A percentile compares a stretch with the other conserved stretches of the same genome.
Evolutionary conservation across 2,888 invertebrate genomes (phyloP).

Genomic region (Diplazon laetatorius): DNA sequence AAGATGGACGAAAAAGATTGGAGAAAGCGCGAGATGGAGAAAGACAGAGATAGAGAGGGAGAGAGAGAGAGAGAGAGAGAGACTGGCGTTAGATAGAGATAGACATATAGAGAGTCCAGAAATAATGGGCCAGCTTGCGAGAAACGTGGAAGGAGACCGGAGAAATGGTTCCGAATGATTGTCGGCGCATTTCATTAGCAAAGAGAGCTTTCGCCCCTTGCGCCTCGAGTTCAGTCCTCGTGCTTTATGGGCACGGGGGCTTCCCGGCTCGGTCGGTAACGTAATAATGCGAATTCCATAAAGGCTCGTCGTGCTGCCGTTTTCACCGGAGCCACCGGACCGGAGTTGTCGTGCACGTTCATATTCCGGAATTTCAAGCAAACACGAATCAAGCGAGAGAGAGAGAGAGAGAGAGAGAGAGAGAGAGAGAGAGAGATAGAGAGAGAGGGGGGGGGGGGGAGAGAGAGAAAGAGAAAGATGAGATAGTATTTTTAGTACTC

Average conservation of each 20-base stretch:
- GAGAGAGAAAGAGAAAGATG: too few species aligned
- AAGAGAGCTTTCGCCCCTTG: slow-evolving; percentile 58
- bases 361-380: slow-evolving; percentile 50
- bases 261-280: slow-evolving; percentile 26
- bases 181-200: slow-evolving; percentile 65
- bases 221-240: slow-evolving; percentile 41
- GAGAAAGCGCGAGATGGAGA: background rate
- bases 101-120: slow-evolving; percentile 9
- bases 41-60: slow-evolving; percentile 12
- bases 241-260: slow-evolving; percentile 47
- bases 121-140: slow-evolving; percentile 3
- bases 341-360: background rate
- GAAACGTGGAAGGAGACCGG: slow-evolving; percentile 20
- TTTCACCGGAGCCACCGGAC: background rate
- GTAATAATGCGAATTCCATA: slow-evolving; percentile 61
- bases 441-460: background rate
- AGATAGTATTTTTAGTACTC: slow-evolving; percentile 17
- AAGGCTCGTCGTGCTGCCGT: slow-evolving; percentile 16
- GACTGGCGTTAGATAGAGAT: slow-evolving; percentile 26
- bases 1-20: slow-evolving; percentile 6
- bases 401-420: too few species aligned
- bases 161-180: slow-evolving; percentile 56
- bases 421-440: slow-evolving; percentile 6
- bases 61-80: slow-evolving; percentile 1
- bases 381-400: slow-evolving; percentile 54